Base-by-base conservation (phyloP, 1,140 invertebrate genomes). In the Schlechtendalia chinensis region DNA sequence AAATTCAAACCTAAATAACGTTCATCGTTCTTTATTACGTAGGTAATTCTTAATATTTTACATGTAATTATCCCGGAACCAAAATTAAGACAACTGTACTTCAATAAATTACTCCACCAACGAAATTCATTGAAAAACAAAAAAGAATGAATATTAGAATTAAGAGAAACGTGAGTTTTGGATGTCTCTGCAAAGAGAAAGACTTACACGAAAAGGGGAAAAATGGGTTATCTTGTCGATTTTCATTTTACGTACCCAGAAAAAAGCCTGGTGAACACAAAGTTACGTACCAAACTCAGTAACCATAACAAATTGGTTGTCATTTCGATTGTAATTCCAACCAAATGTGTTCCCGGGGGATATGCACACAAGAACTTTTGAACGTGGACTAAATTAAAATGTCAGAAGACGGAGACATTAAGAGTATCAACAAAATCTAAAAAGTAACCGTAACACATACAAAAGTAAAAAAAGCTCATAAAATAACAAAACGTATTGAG, bases 331-430 rank as follows among this genome's bases (percentile, higher is more conserved):
- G n/a, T 29, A 27, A 71, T 53, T 24, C 24, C 67, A 45, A 71
- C 22, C 16, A 10, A 53, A 50, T 16, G 47, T 17, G 67, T 27
- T 71, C 67, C 45, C 67, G 67, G 29, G 67, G 67, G 47, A 32
- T 10, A 19, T 10, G 1, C 22, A 6, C 22, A 12, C 61, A 11
- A n/a, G 67, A 22, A 50, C 19, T 22, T 71, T 19, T 12, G 24
- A 71, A 50, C 24, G 47, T 19, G 45, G 67, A 71, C 67, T 53
- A 50, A 71, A 71, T 71, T 71, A 71, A 71, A 71, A 71, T 5
- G 67, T 71, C 32, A 39, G 32, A 39, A 8, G 32, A 39, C 67
- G 14, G 12, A 27, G 16, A 71, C 45, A 71, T 53, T 6, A 50
- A 22, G 5, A 39, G 32, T 39, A 39, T 39, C 32, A 39, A 39